Base-by-base conservation (phyloP, 2,888 invertebrate species). In the Podabrus alpinus region DNA sequence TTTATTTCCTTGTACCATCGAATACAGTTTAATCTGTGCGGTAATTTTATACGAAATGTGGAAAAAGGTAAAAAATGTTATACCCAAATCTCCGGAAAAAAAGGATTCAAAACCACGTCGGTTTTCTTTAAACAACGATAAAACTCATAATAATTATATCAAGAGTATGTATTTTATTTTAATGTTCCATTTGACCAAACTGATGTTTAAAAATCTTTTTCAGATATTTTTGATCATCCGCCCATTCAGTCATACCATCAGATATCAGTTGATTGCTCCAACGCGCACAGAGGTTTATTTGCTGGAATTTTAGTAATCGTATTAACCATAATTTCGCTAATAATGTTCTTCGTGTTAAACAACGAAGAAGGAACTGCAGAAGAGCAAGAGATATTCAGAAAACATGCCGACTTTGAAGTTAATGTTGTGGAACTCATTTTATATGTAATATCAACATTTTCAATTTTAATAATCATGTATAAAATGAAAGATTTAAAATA, bases 41-140 rank as follows among this genome's bases (percentile, higher is more conserved):
- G 98, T 97, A 59, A 95, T 98, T 78, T 89, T 98, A 69, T 97
- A 97, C 86, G 96, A 97, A 62, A 97, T 98, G 94, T 98, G 97
- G 97, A 95, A 95, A 88, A 94, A 95, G 86, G 92, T 94, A 13
- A 77, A 78, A 19, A 68, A 24, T 15, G 17, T 62, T 3, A 29
- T 19, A 1, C 17, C n/a, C 45, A 62, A 85, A 89, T 88, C 2
- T 79, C 89, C 60, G 86, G 89, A 7, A 91, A 90, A 84, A 93
- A 94, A 83, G 91, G 94, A 79, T 94, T 94, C 45, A 4, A 45
- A 45, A n/a, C 45, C 5, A n/a, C 45, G 45, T 9, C n/a, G 45
- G 9, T 45, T n/a, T 45, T 61, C 61, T 0, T 21, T 19, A 9
- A 64, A 19, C 9, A 45, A 45, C 13, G 45, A 45, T 45, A 45